Percentiles rank a stretch among this genome's conserved stretches.
phyloP scores from a whole-genome alignment of 2,888 invertebrate species.

The Torymus tubicola region DNA sequence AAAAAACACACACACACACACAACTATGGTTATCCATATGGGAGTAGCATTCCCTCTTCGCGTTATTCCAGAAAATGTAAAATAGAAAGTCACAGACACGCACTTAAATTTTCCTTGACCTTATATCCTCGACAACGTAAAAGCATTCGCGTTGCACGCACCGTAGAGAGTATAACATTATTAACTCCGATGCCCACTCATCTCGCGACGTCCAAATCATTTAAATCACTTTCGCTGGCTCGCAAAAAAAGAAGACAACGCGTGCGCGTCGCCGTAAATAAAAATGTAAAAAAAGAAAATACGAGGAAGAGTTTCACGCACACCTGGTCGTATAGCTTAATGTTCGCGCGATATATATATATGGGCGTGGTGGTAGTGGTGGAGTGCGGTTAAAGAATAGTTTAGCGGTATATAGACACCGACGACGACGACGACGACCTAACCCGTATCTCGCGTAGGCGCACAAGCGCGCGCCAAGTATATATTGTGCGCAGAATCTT shows the following conservation, averaged over 20 bases:
- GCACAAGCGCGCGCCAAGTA: conserved; percentile 24
- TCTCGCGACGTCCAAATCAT: not conserved
- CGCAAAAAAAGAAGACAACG: not conserved
- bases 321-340: not conserved
- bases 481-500: conserved; percentile 43
- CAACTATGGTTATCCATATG: no score
- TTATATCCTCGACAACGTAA: no score
- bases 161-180: no score
- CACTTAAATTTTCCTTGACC: no score
- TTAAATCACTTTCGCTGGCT: not conserved
- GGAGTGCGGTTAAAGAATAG: conserved; percentile 8
- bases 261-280: not conserved
- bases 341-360: no score
- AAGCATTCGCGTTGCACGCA: no score
- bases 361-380: conserved; percentile 42
- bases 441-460: conserved; percentile 42
- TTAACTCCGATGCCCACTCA: not conserved
- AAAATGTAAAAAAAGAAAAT: not conserved
- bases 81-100: no score
- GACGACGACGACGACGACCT: conserved; percentile 8
- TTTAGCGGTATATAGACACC: conserved; percentile 24
- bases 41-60: no score
- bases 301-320: not conserved
- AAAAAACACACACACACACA: no score
- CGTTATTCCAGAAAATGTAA: no score